phyloP scores from a whole-genome alignment of 2,113 vertebrate genomes.

The Phodopus roborovskii region DNA sequence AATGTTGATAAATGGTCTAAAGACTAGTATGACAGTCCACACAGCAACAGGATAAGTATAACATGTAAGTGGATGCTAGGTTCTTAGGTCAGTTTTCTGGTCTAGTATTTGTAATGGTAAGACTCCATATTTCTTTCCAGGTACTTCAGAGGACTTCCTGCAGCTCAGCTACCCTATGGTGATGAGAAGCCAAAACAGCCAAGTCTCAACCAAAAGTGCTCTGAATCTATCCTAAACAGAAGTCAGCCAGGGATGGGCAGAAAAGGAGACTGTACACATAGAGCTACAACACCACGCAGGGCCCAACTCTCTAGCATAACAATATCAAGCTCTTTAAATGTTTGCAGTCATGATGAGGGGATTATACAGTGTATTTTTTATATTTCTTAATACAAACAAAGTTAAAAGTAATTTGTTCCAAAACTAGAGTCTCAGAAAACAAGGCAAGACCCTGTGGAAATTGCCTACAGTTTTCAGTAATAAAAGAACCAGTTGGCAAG shows the following conservation, averaged over 20 bases:
- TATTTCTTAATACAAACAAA: not conserved
- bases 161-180: not conserved
- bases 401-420: not conserved
- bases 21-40: not conserved
- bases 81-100: not conserved
- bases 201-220: not conserved
- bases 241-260: not conserved
- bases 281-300: not conserved
- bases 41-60: not conserved
- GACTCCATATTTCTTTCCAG: not conserved
- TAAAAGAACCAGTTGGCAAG: not conserved
- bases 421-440: not conserved
- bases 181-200: not conserved
- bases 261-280: fast-evolving
- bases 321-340: not conserved
- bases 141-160: not conserved
- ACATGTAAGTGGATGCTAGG: no score
- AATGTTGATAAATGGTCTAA: not conserved
- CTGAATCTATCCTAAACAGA: not conserved
- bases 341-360: not conserved
- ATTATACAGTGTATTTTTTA: not conserved
- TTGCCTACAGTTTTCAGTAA: not conserved
- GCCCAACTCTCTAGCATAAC: no score
- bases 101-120: not conserved
- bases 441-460: not conserved